Percentiles rank a stretch among this genome's conserved stretches.
Conservation (phyloP, 2,888 invertebrate species). For the Drosophila monieri region DNA sequence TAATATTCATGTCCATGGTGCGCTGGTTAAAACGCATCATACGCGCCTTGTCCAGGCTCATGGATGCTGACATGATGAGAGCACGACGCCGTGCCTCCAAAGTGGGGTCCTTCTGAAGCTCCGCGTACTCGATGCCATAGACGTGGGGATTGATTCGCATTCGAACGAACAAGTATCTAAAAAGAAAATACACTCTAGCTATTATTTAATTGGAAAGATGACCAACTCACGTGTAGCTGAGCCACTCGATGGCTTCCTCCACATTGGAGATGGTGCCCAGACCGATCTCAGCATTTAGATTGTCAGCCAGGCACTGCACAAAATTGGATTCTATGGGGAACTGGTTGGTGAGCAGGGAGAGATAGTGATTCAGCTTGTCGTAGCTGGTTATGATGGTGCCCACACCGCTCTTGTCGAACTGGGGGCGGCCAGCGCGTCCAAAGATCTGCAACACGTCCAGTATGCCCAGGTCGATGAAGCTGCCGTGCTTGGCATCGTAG, state of each 20-base stretch:
- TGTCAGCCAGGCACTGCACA: constrained; percentile 94
- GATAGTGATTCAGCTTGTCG: constrained; percentile 95
- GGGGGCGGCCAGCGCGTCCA: constrained; percentile 98
- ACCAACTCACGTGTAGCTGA: constrained; percentile 91
- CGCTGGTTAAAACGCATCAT: constrained; percentile 96
- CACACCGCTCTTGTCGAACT: constrained; percentile 97
- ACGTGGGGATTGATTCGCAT: constrained; percentile 96
- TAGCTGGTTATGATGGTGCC: constrained; percentile 98
- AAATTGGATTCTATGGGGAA: constrained; percentile 99
- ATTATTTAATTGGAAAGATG: accelerated
- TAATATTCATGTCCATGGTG: constrained; percentile 91
- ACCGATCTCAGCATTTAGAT: constrained; percentile 98
- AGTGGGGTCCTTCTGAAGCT: constrained; percentile 90
- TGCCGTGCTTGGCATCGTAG: constrained; percentile 97
- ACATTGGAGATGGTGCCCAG: constrained; percentile 98
- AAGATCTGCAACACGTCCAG: constrained; percentile 99
- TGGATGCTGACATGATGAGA: constrained; percentile 91
- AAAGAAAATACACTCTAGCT: constrained; percentile 79
- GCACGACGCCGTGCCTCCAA: constrained; percentile 91
- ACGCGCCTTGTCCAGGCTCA: constrained; percentile 93
- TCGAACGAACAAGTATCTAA: constrained; percentile 91
- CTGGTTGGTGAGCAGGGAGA: constrained; percentile 96
- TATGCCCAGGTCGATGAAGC: constrained; percentile 97
- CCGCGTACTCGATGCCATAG: constrained; percentile 87
- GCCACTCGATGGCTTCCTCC: constrained; percentile 98